Evolutionary conservation across 2,888 invertebrate species (phyloP).

Genomic region (Homarus gammarus): DNA sequence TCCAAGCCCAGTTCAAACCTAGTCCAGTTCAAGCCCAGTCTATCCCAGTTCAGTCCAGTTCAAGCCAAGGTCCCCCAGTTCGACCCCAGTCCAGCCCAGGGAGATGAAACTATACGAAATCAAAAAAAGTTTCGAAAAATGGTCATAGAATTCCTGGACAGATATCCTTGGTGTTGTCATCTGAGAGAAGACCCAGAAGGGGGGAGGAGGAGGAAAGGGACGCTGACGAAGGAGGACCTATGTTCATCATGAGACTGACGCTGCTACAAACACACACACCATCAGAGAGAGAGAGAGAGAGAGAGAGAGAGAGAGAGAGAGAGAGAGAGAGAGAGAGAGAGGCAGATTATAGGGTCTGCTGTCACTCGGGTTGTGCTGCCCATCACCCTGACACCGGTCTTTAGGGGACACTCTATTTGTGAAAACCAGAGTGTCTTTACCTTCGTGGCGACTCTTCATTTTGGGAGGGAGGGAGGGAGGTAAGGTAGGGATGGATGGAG

Average conservation of each 20-base stretch:
- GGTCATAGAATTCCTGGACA: slow-evolving; percentile 5
- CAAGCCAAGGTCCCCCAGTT: too few relatives aligned
- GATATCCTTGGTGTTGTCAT: slow-evolving; percentile 10
- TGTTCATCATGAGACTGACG: too few relatives aligned
- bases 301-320: background rate
- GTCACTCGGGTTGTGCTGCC: slow-evolving; percentile 33
- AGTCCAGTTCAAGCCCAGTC: too few relatives aligned
- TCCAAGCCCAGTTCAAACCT: too few relatives aligned
- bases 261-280: too few relatives aligned
- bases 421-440: slow-evolving; percentile 18
- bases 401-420: slow-evolving; percentile 34
- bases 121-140: slow-evolving; percentile 23
- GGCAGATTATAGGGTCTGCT: slow-evolving; percentile 58
- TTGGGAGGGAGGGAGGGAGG: background rate
- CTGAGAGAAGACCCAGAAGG: too few relatives aligned
- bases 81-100: too few relatives aligned
- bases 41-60: too few relatives aligned
- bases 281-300: background rate
- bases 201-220: too few relatives aligned
- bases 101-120: slow-evolving; percentile 23
- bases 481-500: background rate
- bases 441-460: slow-evolving; percentile 16
- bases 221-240: background rate
- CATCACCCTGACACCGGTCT: slow-evolving; percentile 49
- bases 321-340: background rate